Base-by-base conservation (phyloP, 2,113 vertebrate species). In the Halichoeres trimaculatus region DNA sequence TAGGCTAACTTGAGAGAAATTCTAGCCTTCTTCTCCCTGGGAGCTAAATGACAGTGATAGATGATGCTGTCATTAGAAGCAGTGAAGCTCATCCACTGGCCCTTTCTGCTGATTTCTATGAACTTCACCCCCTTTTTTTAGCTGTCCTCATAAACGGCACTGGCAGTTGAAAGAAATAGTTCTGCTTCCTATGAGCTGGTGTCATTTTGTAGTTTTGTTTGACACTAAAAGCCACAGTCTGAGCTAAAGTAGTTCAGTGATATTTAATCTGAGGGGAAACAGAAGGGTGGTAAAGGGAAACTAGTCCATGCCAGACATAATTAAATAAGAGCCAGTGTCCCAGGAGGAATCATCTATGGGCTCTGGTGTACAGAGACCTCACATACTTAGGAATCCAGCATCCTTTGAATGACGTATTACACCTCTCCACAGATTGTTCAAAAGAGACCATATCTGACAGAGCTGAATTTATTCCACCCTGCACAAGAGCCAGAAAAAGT, bases 61-160 rank as follows among this genome's bases (percentile, higher is more conserved):
- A 91, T 86, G 60, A 78, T 35, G 73, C 63, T 85, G 89, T 83
- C 88, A 83, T 82, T 72, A 67, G 64, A 87, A 56, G 81, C 85
- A 77, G 54, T 54, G 57, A 62, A 73, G 84, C 85, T 86, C 87
- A 78, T 90, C 81, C 81, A 50, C 69, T 58, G 60, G 60, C 70
- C 74, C 50, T 60, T 72, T 60, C 85, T 82, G 76, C 45, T 82
- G 70, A 71, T 76, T 84, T 78, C 62, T 74, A 35, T 68, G 40
- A 74, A 66, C 62, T 53, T 59, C 71, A 64, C 50, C 13, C 55
- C 38, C 55, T 26, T 55, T 68, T 47, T 79, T 71, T 78, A 62
- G 50, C 59, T 40, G 17, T 52, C 19, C 53, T 26, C 23, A 60
- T 55, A 54, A 77, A 84, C 71, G 13, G 55, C 52, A 60, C 40